Evolutionary conservation across 2,797 vertebrate species (phyloP).

Genomic region (Apogon talboti): DNA sequence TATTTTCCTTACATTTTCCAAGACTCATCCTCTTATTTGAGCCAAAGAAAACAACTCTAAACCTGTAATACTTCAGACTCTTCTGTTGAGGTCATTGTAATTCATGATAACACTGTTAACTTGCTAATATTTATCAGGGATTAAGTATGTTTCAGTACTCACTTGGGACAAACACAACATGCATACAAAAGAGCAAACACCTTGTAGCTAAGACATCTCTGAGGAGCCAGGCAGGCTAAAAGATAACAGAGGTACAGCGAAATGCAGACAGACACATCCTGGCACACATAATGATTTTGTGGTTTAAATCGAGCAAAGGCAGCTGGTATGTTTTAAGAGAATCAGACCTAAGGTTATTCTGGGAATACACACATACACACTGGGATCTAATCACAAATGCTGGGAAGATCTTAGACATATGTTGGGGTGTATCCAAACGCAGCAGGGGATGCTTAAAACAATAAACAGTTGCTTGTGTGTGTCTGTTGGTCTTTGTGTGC

Average conservation of each 20-base stretch:
- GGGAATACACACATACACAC: conserved; percentile 44
- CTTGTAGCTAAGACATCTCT: conserved; percentile 20
- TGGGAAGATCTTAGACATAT: conserved; percentile 49
- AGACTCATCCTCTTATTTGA: no score
- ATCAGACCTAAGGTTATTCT: conserved; percentile 55
- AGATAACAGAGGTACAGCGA: conserved; percentile 27
- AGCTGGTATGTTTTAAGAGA: conserved; percentile 65
- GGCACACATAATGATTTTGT: conserved; percentile 32
- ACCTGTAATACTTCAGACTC: background rate
- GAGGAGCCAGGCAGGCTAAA: conserved; percentile 22
- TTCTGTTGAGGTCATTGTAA: no score
- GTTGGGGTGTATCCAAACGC: conserved; percentile 40
- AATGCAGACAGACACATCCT: conserved; percentile 43
- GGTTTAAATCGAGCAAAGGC: conserved; percentile 48
- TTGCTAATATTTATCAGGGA: background rate
- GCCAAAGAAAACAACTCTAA: no score
- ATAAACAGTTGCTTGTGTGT: conserved; percentile 32
- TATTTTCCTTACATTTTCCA: no score
- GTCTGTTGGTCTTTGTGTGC: conserved; percentile 11
- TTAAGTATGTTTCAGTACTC: background rate
- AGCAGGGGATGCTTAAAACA: conserved; percentile 34
- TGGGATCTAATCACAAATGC: conserved; percentile 54
- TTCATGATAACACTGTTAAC: background rate
- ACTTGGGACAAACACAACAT: conserved; percentile 13
- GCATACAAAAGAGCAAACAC: conserved; percentile 23